Percentiles rank a stretch among this genome's conserved stretches.
These are phyloP conservation scores for Peribatodes rhomboidaria DNA, from an alignment of 2,888 invertebrate genomes.

Conservation along the genomic window DNA sequence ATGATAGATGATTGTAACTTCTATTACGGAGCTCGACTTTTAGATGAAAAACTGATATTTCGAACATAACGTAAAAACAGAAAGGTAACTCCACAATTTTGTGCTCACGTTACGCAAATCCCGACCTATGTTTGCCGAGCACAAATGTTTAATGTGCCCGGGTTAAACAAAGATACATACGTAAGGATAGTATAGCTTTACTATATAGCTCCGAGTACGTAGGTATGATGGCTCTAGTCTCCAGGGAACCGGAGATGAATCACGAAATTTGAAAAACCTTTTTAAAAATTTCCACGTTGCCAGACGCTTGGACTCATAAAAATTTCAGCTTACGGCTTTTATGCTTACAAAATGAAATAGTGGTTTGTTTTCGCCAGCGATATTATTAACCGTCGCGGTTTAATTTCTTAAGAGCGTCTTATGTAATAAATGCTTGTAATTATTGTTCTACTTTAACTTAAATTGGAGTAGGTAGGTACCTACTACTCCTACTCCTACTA, in stretches of 20 bases:
- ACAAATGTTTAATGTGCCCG: constrained; percentile 69
- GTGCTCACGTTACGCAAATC: constrained; percentile 59
- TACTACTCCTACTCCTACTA: no score
- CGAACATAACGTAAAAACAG: constrained; percentile 35
- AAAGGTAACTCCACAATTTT: constrained; percentile 48
- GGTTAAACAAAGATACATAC: constrained; percentile 64
- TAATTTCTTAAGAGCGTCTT: constrained; percentile 56
- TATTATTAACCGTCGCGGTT: constrained; percentile 58
- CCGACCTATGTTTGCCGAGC: constrained; percentile 61
- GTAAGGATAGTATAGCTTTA: constrained; percentile 23
- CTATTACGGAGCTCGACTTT: constrained; percentile 21
- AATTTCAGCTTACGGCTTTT: constrained; percentile 72
- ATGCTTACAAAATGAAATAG: constrained; percentile 72
- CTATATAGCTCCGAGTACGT: constrained; percentile 36
- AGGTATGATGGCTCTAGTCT: constrained; percentile 53
- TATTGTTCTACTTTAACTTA: background rate
- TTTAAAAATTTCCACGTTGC: constrained; percentile 68
- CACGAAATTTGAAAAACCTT: constrained; percentile 72
- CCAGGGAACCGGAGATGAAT: constrained; percentile 63
- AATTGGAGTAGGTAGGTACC: constrained; percentile 6
- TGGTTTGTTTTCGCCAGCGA: constrained; percentile 62
- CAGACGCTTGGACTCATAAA: constrained; percentile 71
- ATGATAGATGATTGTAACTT: constrained; percentile 39
- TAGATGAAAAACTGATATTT: constrained; percentile 37
- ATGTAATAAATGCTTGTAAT: constrained; percentile 39